phyloP scores from a whole-genome alignment of 1,140 invertebrate species.

The Saccostrea echinata region DNA sequence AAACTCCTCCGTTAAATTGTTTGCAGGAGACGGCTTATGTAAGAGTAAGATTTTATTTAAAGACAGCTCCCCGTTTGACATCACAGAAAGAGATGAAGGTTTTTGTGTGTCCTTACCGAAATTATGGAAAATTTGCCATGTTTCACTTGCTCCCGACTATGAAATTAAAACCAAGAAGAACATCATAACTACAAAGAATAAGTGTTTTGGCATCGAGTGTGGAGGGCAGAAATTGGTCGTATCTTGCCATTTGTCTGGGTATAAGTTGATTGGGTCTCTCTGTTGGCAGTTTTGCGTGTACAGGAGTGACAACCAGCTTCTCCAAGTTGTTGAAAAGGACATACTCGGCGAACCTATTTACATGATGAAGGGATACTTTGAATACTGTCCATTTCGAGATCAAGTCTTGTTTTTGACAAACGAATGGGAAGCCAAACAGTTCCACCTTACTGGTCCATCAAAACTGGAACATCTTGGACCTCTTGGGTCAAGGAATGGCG shows the following conservation, averaged over 20 bases:
- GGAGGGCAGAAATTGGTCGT: background rate
- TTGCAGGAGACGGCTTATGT: background rate
- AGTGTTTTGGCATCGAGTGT: background rate
- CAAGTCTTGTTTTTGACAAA: background rate
- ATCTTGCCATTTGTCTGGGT: conserved; percentile 7
- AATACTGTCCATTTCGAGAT: conserved; percentile 4
- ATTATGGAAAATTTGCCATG: background rate
- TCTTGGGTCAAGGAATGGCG: background rate
- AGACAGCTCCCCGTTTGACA: background rate
- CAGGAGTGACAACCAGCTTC: background rate
- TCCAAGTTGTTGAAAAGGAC: conserved; percentile 17
- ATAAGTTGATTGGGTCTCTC: background rate
- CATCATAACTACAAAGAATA: background rate
- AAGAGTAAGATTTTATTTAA: background rate
- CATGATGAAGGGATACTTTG: background rate
- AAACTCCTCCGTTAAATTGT: background rate
- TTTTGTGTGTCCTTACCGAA: background rate
- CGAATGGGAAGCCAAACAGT: background rate
- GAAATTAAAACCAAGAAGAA: background rate
- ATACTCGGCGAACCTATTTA: background rate
- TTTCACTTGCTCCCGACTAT: background rate
- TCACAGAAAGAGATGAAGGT: background rate
- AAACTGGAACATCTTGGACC: background rate
- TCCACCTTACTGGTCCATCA: background rate
- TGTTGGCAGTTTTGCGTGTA: background rate